phyloP scores from a whole-genome alignment of 1,140 invertebrate species.

The Coboldia fuscipes region DNA sequence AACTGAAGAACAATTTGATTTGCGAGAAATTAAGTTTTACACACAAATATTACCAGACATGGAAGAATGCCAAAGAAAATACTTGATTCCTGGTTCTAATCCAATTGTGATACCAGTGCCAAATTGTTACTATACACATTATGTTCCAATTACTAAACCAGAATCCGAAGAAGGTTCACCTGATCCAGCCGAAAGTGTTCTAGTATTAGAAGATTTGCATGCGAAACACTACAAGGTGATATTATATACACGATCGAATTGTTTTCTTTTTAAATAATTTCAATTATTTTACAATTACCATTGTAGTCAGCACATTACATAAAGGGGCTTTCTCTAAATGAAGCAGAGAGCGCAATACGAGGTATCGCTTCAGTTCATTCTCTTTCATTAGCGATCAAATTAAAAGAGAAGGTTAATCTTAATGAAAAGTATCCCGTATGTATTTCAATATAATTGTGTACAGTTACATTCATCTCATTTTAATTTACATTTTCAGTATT shows the following conservation, averaged over 20 bases:
- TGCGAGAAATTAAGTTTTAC: conserved; percentile 63
- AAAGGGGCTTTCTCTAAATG: conserved; percentile 37
- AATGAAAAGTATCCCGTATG: conserved; percentile 33
- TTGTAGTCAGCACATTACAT: conserved; percentile 31
- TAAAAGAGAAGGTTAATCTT: conserved; percentile 32
- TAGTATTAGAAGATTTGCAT: conserved; percentile 26
- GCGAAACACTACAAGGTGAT: conserved; percentile 19
- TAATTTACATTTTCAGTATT: conserved; percentile 21
- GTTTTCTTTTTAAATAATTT: not conserved
- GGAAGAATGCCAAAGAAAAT: conserved; percentile 26
- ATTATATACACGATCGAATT: not conserved
- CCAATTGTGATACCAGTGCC: conserved; percentile 31
- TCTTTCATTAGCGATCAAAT: conserved; percentile 38
- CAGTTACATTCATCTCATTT: no score
- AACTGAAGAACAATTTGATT: conserved; percentile 58
- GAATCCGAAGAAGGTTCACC: conserved; percentile 13
- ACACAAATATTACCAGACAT: conserved; percentile 45
- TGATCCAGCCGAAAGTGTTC: conserved; percentile 32
- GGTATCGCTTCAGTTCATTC: conserved; percentile 50
- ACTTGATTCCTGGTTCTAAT: conserved; percentile 12
- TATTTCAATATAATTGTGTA: not conserved
- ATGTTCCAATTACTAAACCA: conserved; percentile 13
- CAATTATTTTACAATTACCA: not conserved
- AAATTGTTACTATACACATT: conserved; percentile 38
- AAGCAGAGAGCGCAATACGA: conserved; percentile 38